Base-by-base conservation (phyloP, 1,140 invertebrate species). In the Ceratina australensis region DNA sequence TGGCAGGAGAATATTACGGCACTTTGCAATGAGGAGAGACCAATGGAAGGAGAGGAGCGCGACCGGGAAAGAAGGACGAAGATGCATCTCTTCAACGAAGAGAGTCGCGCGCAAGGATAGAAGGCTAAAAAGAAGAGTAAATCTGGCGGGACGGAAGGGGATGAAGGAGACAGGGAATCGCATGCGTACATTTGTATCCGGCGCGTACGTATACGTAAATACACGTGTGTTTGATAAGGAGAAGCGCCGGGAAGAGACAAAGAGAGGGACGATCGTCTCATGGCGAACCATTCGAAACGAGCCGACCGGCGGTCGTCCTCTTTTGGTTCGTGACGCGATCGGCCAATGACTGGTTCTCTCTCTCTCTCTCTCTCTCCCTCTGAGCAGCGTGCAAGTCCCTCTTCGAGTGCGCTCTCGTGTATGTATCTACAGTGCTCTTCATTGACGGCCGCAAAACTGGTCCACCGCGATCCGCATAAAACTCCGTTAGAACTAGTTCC, bases 1-100 rank as follows among this genome's bases (percentile, higher is more conserved):
- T 54, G 72, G 68, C 79, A 85, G 78, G 81, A 86, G 85, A 87
- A 87, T 86, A 87, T 87, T 87, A 86, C 84, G 84, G 85, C 85
- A 87, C 84, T 87, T 86, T 80, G 74, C 83, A 75, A 76, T 75
- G 82, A 79, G 77, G 57, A 80, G 82, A 80, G 65, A 77, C 63
- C 71, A 57, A 81, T 65, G 68, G 49, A 71, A 61, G 57, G 64
- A 57, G 73, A 69, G 10, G 60, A 67, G 16, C 72, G 54, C 75
- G n/a, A 49, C 52, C 22, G 56, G n/a, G 60, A 10, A n/a, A 15
- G 47, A 1, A 15, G 16, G 64, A 28, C 64, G 47, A 47, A 20
- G 47, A 20, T 13, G 3, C 20, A 7, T 20, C 59, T 54, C 33
- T 42, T 42, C 16, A 7, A 15, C 33, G 42, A 20, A 18, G 60